Percentiles rank a stretch among this genome's conserved stretches.
These are phyloP conservation scores for Stenolophus ochropezus DNA, from an alignment of 2,888 invertebrate species.

Conservation along the genomic window DNA sequence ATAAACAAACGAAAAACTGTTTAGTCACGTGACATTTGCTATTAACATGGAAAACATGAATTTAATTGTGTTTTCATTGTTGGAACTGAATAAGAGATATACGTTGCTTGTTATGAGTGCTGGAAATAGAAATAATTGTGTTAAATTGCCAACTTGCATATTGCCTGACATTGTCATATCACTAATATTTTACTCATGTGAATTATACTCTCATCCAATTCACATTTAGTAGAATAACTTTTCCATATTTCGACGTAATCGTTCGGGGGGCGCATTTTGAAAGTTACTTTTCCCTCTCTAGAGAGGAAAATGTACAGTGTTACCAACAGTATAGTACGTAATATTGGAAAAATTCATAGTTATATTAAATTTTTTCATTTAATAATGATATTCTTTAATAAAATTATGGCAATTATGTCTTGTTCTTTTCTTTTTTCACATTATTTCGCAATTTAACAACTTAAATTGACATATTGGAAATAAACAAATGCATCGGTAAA, in stretches of 20 bases:
- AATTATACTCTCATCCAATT: neutral
- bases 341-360: too few relatives aligned
- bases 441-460: too few relatives aligned
- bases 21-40: slow-evolving; percentile 40
- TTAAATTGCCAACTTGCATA: neutral
- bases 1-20: slow-evolving; percentile 36
- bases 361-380: too few relatives aligned
- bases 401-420: too few relatives aligned
- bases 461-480: too few relatives aligned
- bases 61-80: slow-evolving; percentile 45
- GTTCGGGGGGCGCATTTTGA: too few relatives aligned
- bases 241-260: neutral
- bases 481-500: too few relatives aligned
- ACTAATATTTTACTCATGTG: neutral
- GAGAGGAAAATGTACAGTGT: too few relatives aligned
- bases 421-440: too few relatives aligned
- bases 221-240: neutral
- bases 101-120: neutral
- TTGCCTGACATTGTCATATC: neutral
- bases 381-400: too few relatives aligned
- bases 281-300: too few relatives aligned
- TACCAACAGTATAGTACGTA: too few relatives aligned
- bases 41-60: slow-evolving; percentile 23
- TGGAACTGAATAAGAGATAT: slow-evolving; percentile 20
- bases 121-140: slow-evolving; percentile 25